These are phyloP conservation scores for Calcarius ornatus DNA, from an alignment of 2,113 vertebrate genomes.

Conservation along the genomic window DNA sequence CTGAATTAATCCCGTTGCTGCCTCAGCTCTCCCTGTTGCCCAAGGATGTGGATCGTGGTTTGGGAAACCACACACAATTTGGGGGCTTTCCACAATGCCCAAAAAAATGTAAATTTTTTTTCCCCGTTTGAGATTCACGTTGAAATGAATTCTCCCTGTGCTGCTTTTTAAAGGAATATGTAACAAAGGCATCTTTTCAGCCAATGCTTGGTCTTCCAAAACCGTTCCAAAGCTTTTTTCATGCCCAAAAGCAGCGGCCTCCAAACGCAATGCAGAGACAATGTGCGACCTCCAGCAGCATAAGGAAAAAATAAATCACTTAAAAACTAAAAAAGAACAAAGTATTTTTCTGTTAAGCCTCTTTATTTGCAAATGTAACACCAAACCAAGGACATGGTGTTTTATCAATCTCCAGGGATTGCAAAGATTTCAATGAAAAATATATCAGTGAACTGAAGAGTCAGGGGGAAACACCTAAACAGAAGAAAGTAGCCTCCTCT, in stretches of 20 bases:
- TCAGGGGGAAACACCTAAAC: not conserved
- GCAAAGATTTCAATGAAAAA: not conserved
- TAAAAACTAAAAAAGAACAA: not conserved
- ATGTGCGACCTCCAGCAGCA: not conserved
- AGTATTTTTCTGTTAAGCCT: not conserved
- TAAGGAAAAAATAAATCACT: not conserved
- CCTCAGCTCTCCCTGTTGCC: not conserved
- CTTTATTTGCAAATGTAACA: not conserved
- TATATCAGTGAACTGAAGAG: not conserved
- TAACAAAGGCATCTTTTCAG: slow-evolving; percentile 23
- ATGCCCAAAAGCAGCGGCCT: not conserved
- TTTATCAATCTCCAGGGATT: not conserved
- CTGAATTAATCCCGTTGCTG: not conserved
- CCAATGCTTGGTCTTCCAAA: not conserved
- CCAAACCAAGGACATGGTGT: not conserved
- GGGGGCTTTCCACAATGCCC: not conserved
- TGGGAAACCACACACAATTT: not conserved
- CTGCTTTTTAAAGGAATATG: not conserved
- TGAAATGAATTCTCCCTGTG: not conserved
- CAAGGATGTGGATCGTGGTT: not conserved
- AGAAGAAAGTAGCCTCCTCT: not conserved
- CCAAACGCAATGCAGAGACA: not conserved
- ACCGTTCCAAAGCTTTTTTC: not conserved
- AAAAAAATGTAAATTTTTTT: not conserved
- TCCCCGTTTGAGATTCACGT: not conserved